Evolutionary conservation across 2,888 invertebrate species (phyloP), one percentile per base, ranked within the genome.

Genomic region (Watsonalla cultraria): DNA sequence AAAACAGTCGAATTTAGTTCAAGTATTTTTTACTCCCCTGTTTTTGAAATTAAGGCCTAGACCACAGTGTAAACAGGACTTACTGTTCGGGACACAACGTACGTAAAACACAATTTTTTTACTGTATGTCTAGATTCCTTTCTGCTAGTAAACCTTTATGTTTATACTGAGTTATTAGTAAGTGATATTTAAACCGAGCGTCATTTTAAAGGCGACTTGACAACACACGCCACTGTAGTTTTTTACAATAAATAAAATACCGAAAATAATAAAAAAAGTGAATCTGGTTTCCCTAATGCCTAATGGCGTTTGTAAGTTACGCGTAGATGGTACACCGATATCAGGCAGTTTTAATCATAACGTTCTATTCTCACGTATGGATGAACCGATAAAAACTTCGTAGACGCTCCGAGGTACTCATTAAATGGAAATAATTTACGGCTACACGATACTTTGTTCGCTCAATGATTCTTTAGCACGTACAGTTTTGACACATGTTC

Each of bases 321-420:
- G 54, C 37, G 37, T 49, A 14, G 37, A 49, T 48, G 37, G 15
- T 37, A 8, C 49, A 49, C 15, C 13, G 37, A 48, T 49, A 49
- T 37, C 14, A 49, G 53, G 52, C 54, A 57, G 51, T 47, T 72
- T 71, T 75, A 72, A 78, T 80, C 73, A 78, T 76, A 78, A 75
- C 61, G 73, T 70, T 72, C 71, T 59, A 62, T 77, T 74, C 74
- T 79, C 82, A 83, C 86, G 82, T 85, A 77, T 82, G 72, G 67
- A 72, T 68, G 64, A 66, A 60, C 68, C 73, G 84, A 84, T 87
- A 85, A 87, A 87, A 87, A 87, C 82, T 86, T 86, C 53, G 76
- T 76, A 82, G 80, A 82, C 82, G 80, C 79, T 67, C 58, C 61
- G 50, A 71, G 80, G 76, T 70, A 66, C 72, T 77, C 70, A 76